A percentile compares a stretch with the other conserved stretches of the same genome.
phyloP scores from a whole-genome alignment of 2,113 vertebrate genomes.

The Erythrocercus mccallii region DNA sequence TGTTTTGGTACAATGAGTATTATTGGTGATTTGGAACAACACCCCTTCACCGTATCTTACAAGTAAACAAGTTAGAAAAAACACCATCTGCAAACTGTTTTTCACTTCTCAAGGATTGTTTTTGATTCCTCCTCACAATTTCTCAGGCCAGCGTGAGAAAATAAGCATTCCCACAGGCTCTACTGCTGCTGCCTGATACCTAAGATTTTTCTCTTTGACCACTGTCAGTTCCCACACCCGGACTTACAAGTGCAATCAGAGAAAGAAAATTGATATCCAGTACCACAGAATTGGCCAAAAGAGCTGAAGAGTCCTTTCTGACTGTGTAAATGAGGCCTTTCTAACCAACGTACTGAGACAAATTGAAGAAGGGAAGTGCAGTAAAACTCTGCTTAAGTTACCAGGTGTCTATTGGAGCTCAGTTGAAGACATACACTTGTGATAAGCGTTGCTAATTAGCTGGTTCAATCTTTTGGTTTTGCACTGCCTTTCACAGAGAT shows the following conservation, averaged over 20 bases:
- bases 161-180: no score
- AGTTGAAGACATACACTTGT: rapidly evolving
- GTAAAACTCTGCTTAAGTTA: neutral
- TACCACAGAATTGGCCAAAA: neutral
- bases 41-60: no score
- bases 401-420: neutral
- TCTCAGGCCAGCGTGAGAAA: no score
- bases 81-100: no score
- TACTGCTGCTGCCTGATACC: no score
- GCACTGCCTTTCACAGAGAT: neutral
- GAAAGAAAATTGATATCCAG: neutral
- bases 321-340: neutral
- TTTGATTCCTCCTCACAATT: no score
- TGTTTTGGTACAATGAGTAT: no score
- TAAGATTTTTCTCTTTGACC: no score
- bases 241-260: neutral
- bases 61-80: no score
- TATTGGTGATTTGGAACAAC: no score
- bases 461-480: neutral
- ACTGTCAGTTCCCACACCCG: no score
- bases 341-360: neutral
- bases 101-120: no score
- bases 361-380: neutral
- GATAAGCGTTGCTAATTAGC: neutral
- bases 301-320: neutral